Conservation (phyloP, 1,140 invertebrate species). For the Elysia chlorotica region DNA sequence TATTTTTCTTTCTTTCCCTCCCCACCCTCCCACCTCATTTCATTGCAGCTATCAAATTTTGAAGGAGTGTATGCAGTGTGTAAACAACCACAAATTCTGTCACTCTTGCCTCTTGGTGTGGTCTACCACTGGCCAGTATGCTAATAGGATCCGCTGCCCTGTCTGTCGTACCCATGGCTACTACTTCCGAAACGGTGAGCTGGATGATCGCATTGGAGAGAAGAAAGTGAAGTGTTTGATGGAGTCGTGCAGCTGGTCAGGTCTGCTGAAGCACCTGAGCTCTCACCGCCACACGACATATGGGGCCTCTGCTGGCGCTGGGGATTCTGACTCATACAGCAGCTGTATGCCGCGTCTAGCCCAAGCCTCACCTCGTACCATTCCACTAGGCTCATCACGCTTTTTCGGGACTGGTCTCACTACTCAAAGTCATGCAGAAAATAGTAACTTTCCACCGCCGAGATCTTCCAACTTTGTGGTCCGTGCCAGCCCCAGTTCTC, state of each 20-base stretch:
- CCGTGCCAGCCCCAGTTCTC: slow-evolving; percentile 9
- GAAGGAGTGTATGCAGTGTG: slow-evolving; percentile 48
- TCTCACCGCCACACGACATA: slow-evolving; percentile 47
- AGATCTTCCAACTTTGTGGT: too few relatives aligned
- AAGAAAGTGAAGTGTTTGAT: slow-evolving; percentile 44
- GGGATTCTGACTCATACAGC: neutral
- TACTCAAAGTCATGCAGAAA: neutral
- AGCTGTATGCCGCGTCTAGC: slow-evolving; percentile 2
- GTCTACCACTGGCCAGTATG: slow-evolving; percentile 45
- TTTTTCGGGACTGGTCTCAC: slow-evolving; percentile 16
- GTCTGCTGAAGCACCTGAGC: slow-evolving; percentile 32
- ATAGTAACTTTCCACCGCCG: neutral
- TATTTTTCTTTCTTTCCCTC: too few relatives aligned
- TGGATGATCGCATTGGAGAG: slow-evolving; percentile 40
- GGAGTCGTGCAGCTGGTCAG: slow-evolving; percentile 48
- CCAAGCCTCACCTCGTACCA: slow-evolving; percentile 5
- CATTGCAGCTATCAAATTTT: slow-evolving; percentile 53
- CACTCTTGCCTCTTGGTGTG: slow-evolving; percentile 53
- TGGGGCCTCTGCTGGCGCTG: neutral
- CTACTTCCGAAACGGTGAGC: slow-evolving; percentile 38
- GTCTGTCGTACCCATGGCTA: slow-evolving; percentile 48
- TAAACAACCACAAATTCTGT: slow-evolving; percentile 55
- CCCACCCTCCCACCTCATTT: too few relatives aligned
- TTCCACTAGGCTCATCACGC: neutral
- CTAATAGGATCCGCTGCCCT: slow-evolving; percentile 49